Percentiles rank a stretch among this genome's conserved stretches.
These are phyloP conservation scores for Conomelus anceps DNA, from an alignment of 2,888 invertebrate species.

Conservation along the genomic window DNA sequence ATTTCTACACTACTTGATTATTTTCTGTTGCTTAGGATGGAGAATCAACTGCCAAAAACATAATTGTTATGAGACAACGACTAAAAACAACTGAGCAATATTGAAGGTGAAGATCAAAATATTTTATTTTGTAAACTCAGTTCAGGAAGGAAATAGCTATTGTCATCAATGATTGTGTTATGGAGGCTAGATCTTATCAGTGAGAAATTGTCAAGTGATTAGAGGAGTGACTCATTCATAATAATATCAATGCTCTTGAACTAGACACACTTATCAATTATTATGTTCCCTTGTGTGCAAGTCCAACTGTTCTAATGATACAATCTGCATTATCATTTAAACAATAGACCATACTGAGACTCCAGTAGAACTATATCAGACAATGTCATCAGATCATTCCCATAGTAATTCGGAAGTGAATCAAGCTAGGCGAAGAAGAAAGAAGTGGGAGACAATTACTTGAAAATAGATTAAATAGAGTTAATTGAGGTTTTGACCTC, in stretches of 20 bases:
- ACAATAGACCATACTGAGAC: not conserved
- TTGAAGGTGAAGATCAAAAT: not conserved
- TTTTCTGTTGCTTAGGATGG: too few relatives aligned
- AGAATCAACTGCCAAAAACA: too few relatives aligned
- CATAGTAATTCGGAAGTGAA: not conserved
- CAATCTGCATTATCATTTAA: not conserved
- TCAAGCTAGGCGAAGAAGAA: not conserved
- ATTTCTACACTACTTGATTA: too few relatives aligned
- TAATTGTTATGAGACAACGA: too few relatives aligned
- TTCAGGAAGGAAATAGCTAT: not conserved
- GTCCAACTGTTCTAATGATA: not conserved
- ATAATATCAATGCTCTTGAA: not conserved
- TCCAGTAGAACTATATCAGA: not conserved
- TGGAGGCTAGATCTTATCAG: not conserved
- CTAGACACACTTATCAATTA: not conserved
- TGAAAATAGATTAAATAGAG: not conserved
- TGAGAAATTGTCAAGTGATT: not conserved
- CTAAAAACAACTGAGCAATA: not conserved
- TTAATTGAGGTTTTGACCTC: not conserved
- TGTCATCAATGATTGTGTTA: not conserved
- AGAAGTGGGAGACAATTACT: not conserved
- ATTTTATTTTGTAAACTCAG: not conserved
- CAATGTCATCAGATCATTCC: not conserved
- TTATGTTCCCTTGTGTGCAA: not conserved
- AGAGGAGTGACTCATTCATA: not conserved